These are phyloP conservation scores for Halcyon badia DNA, from an alignment of 2,797 vertebrate genomes.

Conservation along the genomic window DNA sequence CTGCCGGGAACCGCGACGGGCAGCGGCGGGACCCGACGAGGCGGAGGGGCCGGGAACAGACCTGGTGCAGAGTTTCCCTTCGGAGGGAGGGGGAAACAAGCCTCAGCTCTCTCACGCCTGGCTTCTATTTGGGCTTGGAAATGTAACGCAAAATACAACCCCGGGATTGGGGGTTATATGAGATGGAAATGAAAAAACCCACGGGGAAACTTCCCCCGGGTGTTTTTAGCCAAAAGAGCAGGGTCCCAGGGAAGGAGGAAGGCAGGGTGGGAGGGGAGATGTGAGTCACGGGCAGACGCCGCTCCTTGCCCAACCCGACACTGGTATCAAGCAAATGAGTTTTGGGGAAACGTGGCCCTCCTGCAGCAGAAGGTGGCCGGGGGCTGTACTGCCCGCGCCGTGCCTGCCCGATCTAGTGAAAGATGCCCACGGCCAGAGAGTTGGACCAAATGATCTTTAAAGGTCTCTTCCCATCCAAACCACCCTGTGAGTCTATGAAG, in stretches of 20 bases:
- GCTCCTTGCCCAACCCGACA: background rate
- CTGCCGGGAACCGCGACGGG: background rate
- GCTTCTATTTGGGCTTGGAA: background rate
- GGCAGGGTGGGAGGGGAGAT: background rate
- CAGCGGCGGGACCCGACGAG: background rate
- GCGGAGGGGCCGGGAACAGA: background rate
- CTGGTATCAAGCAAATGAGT: accelerated
- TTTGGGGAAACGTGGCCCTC: accelerated
- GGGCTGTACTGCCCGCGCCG: accelerated
- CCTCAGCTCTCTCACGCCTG: background rate
- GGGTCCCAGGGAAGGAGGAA: background rate
- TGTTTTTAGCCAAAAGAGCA: background rate
- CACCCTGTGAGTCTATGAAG: background rate
- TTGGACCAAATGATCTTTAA: background rate
- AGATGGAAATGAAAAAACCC: background rate
- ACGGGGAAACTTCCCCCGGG: background rate
- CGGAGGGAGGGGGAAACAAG: background rate
- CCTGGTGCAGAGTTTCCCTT: background rate
- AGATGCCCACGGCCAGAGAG: background rate
- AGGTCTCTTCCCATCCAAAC: background rate
- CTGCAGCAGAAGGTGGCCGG: background rate
- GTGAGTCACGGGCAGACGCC: background rate
- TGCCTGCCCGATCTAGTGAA: background rate
- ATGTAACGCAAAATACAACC: background rate
- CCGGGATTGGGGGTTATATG: too few species aligned